Evolutionary conservation across 2,797 vertebrate species (phyloP).

Genomic region (Myotis myotis): DNA sequence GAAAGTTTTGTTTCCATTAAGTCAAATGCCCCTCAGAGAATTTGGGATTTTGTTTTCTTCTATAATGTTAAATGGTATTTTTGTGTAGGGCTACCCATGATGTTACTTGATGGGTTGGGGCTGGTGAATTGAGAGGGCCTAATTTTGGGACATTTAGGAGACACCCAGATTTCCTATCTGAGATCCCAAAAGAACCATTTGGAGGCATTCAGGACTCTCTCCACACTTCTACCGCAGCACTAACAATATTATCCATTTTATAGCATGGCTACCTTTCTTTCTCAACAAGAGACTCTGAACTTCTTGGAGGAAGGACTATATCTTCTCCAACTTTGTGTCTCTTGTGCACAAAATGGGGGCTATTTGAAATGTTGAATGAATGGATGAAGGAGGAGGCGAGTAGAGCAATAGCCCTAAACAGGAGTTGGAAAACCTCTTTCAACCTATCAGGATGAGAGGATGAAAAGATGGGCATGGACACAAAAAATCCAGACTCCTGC

Average conservation of each 20-base stretch:
- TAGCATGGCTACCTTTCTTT: background rate
- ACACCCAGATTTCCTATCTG: background rate
- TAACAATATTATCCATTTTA: background rate
- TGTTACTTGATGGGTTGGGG: background rate
- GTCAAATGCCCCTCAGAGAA: background rate
- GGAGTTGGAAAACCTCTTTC: background rate
- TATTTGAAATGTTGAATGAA: background rate
- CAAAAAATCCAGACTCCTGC: background rate
- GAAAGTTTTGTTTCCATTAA: conserved; percentile 20
- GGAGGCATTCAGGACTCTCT: background rate
- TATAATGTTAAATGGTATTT: background rate
- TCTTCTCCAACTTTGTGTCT: background rate
- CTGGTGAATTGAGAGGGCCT: background rate
- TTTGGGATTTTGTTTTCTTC: conserved; percentile 32
- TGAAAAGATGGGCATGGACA: background rate
- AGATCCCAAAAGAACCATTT: background rate
- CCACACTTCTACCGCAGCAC: background rate
- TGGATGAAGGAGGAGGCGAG: background rate
- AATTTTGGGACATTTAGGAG: background rate
- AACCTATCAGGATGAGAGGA: background rate
- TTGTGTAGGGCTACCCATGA: background rate
- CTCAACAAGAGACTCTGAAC: background rate
- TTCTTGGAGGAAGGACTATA: background rate
- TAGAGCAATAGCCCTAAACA: too few relatives aligned
- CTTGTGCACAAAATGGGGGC: background rate